These are phyloP conservation scores for Ataeniobius toweri DNA, from an alignment of 2,797 vertebrate species.

Conservation along the genomic window DNA sequence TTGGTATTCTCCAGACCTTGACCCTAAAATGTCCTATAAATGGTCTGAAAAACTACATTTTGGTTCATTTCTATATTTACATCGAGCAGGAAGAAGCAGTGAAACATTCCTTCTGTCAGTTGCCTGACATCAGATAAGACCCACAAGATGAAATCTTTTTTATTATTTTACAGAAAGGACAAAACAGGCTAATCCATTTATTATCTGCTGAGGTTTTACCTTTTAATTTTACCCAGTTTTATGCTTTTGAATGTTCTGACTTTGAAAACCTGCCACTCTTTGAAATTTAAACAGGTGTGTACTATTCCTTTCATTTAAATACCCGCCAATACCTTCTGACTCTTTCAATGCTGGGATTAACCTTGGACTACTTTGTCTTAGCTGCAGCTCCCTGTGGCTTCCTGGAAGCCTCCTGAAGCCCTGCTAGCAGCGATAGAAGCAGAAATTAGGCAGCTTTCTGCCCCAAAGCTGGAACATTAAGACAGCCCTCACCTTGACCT, in stretches of 20 bases:
- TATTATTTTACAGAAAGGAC: neutral
- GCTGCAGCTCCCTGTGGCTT: constrained; percentile 42
- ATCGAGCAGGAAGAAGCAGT: neutral
- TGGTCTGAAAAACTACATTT: neutral
- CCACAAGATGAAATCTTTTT: neutral
- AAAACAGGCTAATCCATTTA: neutral
- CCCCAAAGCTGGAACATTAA: constrained; percentile 73
- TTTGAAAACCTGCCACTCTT: constrained; percentile 15
- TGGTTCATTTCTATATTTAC: neutral
- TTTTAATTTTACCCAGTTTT: neutral
- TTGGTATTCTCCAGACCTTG: too few relatives aligned
- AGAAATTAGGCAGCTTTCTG: constrained; percentile 72
- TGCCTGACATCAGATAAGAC: neutral
- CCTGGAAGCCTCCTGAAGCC: constrained; percentile 45
- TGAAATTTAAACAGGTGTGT: constrained; percentile 63
- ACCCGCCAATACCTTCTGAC: constrained; percentile 62
- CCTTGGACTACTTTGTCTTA: constrained; percentile 72
- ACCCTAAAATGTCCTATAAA: too few relatives aligned
- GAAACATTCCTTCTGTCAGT: neutral
- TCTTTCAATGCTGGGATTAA: constrained; percentile 68
- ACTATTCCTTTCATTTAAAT: constrained; percentile 63
- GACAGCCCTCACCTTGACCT: constrained; percentile 73
- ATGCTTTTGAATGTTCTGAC: constrained; percentile 15
- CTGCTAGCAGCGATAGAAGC: constrained; percentile 62
- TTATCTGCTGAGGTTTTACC: neutral